Evolutionary conservation across 2,113 vertebrate genomes (phyloP).

Genomic region (Synodontis membranacea): DNA sequence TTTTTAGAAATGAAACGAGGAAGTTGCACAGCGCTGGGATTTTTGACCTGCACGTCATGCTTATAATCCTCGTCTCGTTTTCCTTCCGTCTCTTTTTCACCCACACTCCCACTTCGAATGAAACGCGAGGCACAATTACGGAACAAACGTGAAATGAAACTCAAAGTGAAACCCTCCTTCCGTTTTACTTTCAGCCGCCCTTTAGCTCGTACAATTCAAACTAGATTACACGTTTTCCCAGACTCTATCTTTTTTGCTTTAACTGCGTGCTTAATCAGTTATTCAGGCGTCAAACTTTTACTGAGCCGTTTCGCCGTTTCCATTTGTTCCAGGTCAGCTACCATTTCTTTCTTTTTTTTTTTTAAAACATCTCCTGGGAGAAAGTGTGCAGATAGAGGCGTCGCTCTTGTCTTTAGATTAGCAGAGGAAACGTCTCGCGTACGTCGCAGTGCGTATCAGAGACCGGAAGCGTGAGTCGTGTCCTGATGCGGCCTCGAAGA

Average conservation of each 20-base stretch:
- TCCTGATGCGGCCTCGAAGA: constrained; percentile 37
- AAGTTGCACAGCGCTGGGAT: neutral
- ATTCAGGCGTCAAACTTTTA: neutral
- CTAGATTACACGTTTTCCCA: neutral
- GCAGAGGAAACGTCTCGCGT: constrained; percentile 33
- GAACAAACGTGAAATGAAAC: neutral
- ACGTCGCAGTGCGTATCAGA: constrained; percentile 48
- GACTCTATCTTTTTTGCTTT: no score
- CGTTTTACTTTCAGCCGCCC: neutral
- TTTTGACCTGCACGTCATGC: neutral
- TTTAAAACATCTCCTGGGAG: constrained; percentile 40
- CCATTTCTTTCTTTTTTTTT: constrained; percentile 7
- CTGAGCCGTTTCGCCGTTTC: neutral
- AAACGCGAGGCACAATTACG: neutral
- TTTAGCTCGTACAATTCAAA: neutral
- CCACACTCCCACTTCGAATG: neutral
- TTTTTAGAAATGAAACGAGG: neutral
- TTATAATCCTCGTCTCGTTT: neutral
- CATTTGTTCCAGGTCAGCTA: constrained; percentile 47
- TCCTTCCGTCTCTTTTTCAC: neutral
- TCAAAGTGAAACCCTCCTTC: neutral
- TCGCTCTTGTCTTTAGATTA: constrained; percentile 42
- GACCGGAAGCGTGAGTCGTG: constrained; percentile 36
- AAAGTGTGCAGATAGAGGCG: constrained; percentile 44
- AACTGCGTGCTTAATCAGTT: constrained; percentile 3